A percentile compares a stretch with the other conserved stretches of the same genome.
Conservation (phyloP, 1,140 invertebrate genomes). For the Metaphire vulgaris region DNA sequence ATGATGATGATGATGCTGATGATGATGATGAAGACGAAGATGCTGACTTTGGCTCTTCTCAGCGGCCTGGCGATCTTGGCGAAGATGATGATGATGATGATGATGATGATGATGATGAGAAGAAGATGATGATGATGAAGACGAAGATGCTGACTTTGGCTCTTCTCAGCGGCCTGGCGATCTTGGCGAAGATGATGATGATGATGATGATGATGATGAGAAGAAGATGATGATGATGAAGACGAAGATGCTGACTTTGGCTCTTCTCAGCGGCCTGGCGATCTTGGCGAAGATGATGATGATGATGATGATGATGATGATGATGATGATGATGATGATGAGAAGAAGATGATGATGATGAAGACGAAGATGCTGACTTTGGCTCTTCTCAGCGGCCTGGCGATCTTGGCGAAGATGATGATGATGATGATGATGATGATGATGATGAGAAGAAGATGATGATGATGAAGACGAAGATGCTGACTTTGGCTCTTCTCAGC, state of each 20-base stretch:
- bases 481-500: conserved; percentile 35
- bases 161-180: too few relatives aligned
- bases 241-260: background rate
- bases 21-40: background rate
- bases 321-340: background rate
- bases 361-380: background rate
- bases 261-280: too few relatives aligned
- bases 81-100: conserved; percentile 2
- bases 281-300: background rate
- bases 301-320: background rate
- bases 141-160: background rate
- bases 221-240: background rate
- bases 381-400: background rate
- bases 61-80: too few relatives aligned
- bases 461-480: background rate
- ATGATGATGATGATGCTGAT: conserved; percentile 2
- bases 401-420: background rate
- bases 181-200: background rate
- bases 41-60: too few relatives aligned
- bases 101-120: conserved; percentile 1
- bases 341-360: background rate
- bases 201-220: background rate
- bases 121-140: background rate
- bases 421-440: background rate
- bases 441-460: background rate